A percentile compares a stretch with the other conserved stretches of the same genome.
phyloP scores from a whole-genome alignment of 2,888 invertebrate genomes.

The Agrotis exclamationis region DNA sequence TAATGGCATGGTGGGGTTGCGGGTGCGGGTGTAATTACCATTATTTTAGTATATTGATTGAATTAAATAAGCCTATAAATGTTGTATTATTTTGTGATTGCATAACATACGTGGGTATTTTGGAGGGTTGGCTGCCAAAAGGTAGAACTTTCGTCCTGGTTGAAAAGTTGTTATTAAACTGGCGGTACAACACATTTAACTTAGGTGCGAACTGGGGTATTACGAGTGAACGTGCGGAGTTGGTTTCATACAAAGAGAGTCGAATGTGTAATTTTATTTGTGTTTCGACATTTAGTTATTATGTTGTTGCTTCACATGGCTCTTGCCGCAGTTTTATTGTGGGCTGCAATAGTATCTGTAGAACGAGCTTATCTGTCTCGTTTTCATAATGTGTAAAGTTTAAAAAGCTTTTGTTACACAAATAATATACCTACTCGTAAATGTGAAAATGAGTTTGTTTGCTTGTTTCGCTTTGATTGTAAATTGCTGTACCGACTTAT shows the following conservation, averaged over 20 bases:
- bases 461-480: too few species aligned
- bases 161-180: conserved; percentile 52
- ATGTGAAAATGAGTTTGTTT: too few species aligned
- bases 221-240: conserved; percentile 26
- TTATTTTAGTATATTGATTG: conserved; percentile 39
- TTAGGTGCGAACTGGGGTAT: conserved; percentile 48
- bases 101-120: conserved; percentile 9
- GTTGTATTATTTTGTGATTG: conserved; percentile 38
- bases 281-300: conserved; percentile 26
- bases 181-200: conserved; percentile 46
- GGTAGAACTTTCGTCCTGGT: conserved; percentile 29
- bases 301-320: conserved; percentile 25
- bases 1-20: conserved; percentile 16
- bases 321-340: not conserved
- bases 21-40: conserved; percentile 10
- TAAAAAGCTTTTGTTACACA: not conserved
- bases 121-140: conserved; percentile 21
- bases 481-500: too few species aligned
- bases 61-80: conserved; percentile 27
- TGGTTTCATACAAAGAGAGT: conserved; percentile 31
- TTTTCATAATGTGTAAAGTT: not conserved
- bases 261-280: conserved; percentile 45
- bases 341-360: not conserved
- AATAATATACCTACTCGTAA: too few species aligned
- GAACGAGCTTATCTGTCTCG: not conserved